Percentiles rank a stretch among this genome's conserved stretches.
Conservation (phyloP, 2,888 invertebrate genomes). For the Dryadula phaetusa region DNA sequence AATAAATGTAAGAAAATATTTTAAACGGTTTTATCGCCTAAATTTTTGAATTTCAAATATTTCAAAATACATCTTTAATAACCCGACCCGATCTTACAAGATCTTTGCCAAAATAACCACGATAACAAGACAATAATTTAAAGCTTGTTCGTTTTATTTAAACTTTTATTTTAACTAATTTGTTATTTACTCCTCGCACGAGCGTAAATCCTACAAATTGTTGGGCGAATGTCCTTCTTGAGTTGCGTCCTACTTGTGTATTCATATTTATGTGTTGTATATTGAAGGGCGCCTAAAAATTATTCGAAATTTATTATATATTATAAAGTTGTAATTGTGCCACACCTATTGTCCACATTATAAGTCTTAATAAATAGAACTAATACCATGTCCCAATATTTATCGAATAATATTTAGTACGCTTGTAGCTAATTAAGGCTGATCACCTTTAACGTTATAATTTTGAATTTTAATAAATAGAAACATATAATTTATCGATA, state of each 20-base stretch:
- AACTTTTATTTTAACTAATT: too few relatives aligned
- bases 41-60: too few relatives aligned
- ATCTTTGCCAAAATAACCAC: too few relatives aligned
- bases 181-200: too few relatives aligned
- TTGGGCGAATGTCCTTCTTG: neutral
- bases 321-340: slow-evolving; percentile 3
- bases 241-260: neutral
- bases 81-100: too few relatives aligned
- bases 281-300: neutral
- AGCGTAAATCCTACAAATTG: too few relatives aligned
- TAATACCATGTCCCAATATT: slow-evolving; percentile 11
- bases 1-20: too few relatives aligned
- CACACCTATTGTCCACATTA: too few relatives aligned
- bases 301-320: neutral
- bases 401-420: slow-evolving; percentile 26
- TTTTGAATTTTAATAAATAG: slow-evolving; percentile 27
- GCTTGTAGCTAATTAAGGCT: slow-evolving; percentile 23
- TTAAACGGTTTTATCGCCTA: too few relatives aligned
- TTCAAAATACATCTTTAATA: neutral
- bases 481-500: slow-evolving; percentile 25
- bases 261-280: neutral
- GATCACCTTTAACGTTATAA: slow-evolving; percentile 19
- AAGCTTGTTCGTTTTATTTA: too few relatives aligned
- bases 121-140: too few relatives aligned
- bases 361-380: neutral